phyloP scores from a whole-genome alignment of 2,797 vertebrate species.

The Crocidura indochinensis region DNA sequence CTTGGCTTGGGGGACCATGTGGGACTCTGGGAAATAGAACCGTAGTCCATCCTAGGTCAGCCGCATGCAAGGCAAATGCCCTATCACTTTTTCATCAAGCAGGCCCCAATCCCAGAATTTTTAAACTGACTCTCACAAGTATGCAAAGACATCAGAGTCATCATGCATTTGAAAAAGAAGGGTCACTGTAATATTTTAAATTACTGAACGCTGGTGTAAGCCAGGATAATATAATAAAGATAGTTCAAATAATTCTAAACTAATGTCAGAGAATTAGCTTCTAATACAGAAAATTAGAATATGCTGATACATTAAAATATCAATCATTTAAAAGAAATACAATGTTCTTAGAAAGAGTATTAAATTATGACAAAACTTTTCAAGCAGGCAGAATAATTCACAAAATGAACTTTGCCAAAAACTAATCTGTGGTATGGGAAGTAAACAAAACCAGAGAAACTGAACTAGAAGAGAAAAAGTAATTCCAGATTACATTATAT shows the following conservation, averaged over 20 bases:
- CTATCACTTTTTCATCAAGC: too few relatives aligned
- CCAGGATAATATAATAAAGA: not conserved
- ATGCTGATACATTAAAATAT: not conserved
- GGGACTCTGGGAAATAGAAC: too few relatives aligned
- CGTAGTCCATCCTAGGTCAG: too few relatives aligned
- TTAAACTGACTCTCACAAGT: not conserved
- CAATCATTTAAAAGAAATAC: not conserved
- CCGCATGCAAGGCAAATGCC: too few relatives aligned
- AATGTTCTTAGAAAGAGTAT: constrained; percentile 23
- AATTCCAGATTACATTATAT: not conserved
- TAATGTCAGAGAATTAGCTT: constrained; percentile 19
- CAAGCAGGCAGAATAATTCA: constrained; percentile 23
- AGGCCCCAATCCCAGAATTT: not conserved
- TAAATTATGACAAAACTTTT: constrained; percentile 52
- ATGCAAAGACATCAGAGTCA: too few relatives aligned
- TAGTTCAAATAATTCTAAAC: constrained; percentile 17
- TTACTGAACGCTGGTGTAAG: not conserved
- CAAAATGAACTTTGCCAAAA: constrained; percentile 49
- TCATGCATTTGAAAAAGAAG: not conserved
- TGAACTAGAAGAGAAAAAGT: constrained; percentile 9
- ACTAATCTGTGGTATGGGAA: not conserved
- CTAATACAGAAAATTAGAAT: constrained; percentile 39
- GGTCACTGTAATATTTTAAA: not conserved
- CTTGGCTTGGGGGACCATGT: too few relatives aligned
- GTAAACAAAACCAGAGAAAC: not conserved